Conservation (phyloP, 2,113 vertebrate genomes). For the Solea solea region DNA sequence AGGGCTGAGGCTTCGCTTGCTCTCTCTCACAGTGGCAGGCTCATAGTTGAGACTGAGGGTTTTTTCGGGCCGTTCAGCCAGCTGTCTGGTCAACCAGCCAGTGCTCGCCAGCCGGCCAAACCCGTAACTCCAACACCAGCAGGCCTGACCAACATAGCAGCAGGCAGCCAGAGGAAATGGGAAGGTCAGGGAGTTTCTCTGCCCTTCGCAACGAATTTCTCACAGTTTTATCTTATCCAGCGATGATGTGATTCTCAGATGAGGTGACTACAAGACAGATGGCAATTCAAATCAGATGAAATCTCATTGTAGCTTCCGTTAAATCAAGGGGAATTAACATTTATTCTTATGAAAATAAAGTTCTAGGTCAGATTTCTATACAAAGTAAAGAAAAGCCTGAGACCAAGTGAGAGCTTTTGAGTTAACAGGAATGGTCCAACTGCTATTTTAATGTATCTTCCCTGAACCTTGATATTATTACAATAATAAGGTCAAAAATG, state of each 20-base stretch:
- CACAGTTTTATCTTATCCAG: constrained; percentile 30
- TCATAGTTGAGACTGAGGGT: constrained; percentile 48
- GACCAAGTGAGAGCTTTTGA: not conserved
- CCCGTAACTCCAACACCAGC: constrained; percentile 52
- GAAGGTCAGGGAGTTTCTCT: constrained; percentile 70
- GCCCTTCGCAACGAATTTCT: constrained; percentile 37
- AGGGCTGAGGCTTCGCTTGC: constrained; percentile 48
- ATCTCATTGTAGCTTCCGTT: not conserved
- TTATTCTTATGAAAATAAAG: constrained; percentile 15
- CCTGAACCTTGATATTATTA: too few relatives aligned
- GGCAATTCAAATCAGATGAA: constrained; percentile 18
- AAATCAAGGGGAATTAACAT: constrained; percentile 11
- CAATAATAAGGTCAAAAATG: too few relatives aligned
- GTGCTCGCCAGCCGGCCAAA: constrained; percentile 55
- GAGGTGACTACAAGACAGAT: constrained; percentile 32
- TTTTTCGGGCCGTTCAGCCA: constrained; percentile 49
- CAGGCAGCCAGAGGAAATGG: constrained; percentile 39
- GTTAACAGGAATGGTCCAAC: too few relatives aligned
- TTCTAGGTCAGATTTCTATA: not conserved
- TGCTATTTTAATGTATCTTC: too few relatives aligned
- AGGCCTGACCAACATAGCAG: constrained; percentile 56
- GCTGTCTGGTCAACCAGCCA: constrained; percentile 52
- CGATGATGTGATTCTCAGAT: constrained; percentile 35
- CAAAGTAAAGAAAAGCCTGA: constrained; percentile 13
- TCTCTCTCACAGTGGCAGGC: constrained; percentile 42